phyloP scores from a whole-genome alignment of 2,797 vertebrate species.

The Chromis chromis region DNA sequence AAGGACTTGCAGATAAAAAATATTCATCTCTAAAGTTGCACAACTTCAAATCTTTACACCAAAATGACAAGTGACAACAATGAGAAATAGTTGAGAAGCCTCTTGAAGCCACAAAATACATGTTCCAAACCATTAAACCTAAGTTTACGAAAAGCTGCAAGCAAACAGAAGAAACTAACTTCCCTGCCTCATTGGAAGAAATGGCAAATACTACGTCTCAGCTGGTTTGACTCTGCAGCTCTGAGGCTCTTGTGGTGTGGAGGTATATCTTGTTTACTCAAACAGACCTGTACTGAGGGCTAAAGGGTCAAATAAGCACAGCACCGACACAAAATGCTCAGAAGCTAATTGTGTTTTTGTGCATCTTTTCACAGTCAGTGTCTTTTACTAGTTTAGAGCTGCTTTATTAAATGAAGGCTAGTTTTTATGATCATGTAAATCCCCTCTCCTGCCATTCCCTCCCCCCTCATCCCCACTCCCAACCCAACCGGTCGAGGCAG shows the following conservation, averaged over 20 bases:
- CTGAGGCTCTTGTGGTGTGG: constrained; percentile 20
- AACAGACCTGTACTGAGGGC: constrained; percentile 16
- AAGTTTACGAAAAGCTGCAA: constrained; percentile 11
- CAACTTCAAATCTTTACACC: neutral
- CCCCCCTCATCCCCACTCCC: no score
- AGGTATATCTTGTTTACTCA: constrained; percentile 32
- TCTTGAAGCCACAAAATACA: neutral
- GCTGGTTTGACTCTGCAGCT: constrained; percentile 33
- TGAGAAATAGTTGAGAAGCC: neutral
- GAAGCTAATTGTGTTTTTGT: neutral
- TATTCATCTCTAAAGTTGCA: neutral
- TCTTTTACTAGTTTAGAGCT: neutral
- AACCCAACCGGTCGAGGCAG: no score
- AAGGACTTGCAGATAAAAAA: no score
- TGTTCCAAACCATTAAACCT: neutral
- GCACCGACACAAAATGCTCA: neutral
- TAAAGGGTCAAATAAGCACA: neutral
- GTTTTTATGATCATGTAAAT: neutral
- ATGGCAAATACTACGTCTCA: constrained; percentile 58
- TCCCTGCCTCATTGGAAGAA: constrained; percentile 34
- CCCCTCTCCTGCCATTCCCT: no score
- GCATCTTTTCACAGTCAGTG: neutral
- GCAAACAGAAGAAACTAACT: neutral
- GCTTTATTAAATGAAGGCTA: neutral
- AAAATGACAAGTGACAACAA: neutral